Conservation (phyloP, 2,888 invertebrate genomes). For the Apotomis capreana region DNA sequence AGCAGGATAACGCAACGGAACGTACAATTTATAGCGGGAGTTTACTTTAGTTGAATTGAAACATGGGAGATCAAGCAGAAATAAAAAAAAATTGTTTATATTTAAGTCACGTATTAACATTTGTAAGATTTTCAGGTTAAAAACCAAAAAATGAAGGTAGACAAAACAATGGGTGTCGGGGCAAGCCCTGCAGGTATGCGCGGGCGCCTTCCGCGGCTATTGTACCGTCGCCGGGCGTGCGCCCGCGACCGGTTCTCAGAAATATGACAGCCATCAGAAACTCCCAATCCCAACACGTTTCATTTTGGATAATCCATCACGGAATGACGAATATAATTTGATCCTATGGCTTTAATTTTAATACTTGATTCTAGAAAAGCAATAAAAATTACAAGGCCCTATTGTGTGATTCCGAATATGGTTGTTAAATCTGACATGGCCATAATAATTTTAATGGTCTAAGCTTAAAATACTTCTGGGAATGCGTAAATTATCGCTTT, state of each 20-base stretch:
- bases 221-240: constrained; percentile 60
- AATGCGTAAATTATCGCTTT: too few species aligned
- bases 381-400: constrained; percentile 29
- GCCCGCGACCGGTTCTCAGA: constrained; percentile 69
- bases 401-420: constrained; percentile 54
- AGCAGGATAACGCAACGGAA: background rate
- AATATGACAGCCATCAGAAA: constrained; percentile 58
- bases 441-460: constrained; percentile 18
- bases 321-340: constrained; percentile 14
- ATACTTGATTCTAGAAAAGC: constrained; percentile 18
- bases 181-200: constrained; percentile 59
- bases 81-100: background rate
- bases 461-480: constrained; percentile 5
- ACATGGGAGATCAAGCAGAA: background rate
- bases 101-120: constrained; percentile 17
- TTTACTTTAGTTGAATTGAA: background rate
- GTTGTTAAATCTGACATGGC: constrained; percentile 42
- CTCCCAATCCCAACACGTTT: constrained; percentile 27
- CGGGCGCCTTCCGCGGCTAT: constrained; percentile 61
- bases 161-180: constrained; percentile 55
- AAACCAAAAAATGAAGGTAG: constrained; percentile 59
- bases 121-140: constrained; percentile 44
- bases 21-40: background rate
- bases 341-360: constrained; percentile 23
- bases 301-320: constrained; percentile 37